These are phyloP conservation scores for Auanema freiburgensis DNA, from an alignment of 2,888 invertebrate genomes.

Conservation along the genomic window DNA sequence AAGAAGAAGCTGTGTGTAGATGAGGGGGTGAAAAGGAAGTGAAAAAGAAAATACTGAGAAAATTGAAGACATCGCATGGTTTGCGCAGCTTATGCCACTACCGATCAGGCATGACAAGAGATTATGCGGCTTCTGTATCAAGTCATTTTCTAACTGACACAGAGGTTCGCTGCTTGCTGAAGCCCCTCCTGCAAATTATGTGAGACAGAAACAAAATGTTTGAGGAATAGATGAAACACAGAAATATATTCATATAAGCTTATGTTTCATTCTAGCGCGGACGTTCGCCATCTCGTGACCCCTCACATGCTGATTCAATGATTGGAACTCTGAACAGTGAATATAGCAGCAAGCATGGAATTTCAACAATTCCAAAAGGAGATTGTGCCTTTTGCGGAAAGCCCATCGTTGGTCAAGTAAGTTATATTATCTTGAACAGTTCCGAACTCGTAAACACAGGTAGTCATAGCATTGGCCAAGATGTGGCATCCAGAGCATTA, in stretches of 20 bases:
- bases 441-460: conserved; percentile 67
- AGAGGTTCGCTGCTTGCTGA: too few relatives aligned
- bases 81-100: too few relatives aligned
- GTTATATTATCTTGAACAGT: neutral
- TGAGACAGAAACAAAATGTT: too few relatives aligned
- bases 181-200: too few relatives aligned
- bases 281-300: conserved; percentile 48
- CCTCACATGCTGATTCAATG: conserved; percentile 75
- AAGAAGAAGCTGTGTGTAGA: conserved; percentile 18
- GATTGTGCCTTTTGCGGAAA: conserved; percentile 98
- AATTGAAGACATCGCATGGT: too few relatives aligned
- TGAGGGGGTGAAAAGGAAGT: conserved; percentile 28
- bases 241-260: too few relatives aligned
- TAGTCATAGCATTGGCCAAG: conserved; percentile 93
- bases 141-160: too few relatives aligned
- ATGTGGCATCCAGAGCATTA: conserved; percentile 99
- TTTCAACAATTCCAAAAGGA: conserved; percentile 96
- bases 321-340: conserved; percentile 77
- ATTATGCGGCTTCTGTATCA: too few relatives aligned
- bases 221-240: too few relatives aligned
- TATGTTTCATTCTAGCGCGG: conserved; percentile 14
- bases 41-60: conserved; percentile 7
- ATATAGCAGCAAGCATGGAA: conserved; percentile 79
- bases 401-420: conserved; percentile 92
- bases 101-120: too few relatives aligned